A percentile compares a stretch with the other conserved stretches of the same genome.
Evolutionary conservation across 2,113 vertebrate genomes (phyloP).

Genomic region (Cettia cetti): DNA sequence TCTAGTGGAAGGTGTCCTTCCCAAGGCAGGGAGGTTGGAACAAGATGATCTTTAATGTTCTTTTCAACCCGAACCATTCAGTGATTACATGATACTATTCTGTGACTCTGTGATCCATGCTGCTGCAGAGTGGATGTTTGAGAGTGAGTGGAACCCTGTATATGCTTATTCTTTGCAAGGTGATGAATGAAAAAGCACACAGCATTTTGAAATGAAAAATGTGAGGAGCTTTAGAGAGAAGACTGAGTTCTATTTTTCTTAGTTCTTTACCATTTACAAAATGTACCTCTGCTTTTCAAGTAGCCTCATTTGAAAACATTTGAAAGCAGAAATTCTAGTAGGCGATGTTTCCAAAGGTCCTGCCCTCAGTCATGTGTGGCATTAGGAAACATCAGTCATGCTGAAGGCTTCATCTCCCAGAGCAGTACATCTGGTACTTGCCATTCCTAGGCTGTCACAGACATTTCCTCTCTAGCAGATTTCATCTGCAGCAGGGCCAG

Average conservation of each 20-base stretch:
- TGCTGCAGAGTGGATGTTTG: neutral
- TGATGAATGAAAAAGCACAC: neutral
- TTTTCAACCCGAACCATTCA: neutral
- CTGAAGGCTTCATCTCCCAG: neutral
- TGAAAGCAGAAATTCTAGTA: neutral
- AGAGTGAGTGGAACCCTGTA: neutral
- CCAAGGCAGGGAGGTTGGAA: neutral
- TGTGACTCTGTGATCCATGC: neutral
- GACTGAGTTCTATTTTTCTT: neutral
- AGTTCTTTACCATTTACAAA: neutral
- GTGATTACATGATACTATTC: neutral
- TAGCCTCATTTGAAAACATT: neutral
- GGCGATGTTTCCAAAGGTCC: neutral
- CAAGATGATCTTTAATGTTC: accelerated
- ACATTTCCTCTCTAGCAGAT: neutral
- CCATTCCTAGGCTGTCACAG: neutral
- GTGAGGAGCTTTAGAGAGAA: neutral
- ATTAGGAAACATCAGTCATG: neutral
- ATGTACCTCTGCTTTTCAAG: neutral
- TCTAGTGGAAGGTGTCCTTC: neutral
- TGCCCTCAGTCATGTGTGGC: neutral
- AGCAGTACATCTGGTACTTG: neutral
- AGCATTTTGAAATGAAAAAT: neutral
- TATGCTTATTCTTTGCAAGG: neutral
- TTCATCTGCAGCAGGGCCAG: neutral